Base-by-base conservation (phyloP, 2,797 vertebrate genomes). In the Rhinophrynus dorsalis region DNA sequence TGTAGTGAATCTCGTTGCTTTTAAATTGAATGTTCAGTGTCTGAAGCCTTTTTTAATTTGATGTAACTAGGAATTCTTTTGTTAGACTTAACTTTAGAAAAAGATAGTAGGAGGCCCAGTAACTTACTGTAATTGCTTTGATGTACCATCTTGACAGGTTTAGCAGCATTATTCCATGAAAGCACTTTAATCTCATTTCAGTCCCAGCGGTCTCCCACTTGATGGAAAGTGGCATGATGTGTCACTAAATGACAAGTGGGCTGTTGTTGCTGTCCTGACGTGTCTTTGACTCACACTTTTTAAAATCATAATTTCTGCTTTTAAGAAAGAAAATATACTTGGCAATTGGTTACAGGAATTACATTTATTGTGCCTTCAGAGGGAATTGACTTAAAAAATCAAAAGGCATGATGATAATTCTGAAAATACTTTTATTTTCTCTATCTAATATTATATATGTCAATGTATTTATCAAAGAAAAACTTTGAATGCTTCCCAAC, bases 141-240 rank as follows among this genome's bases (percentile, higher is more conserved):
- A 62, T 62, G 58, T 62, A 29, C 67, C 38, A 62, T 55, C 56
- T 47, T 70, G 67, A 55, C 67, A 70, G 58, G 37, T 55, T 69
- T 70, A 62, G 37, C 67, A 37, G 37, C 55, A 47, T 29, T 29
- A 47, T 70, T 70, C 50, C 40, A 27, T 62, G 62, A 54, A 33
- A 61, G 58, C 57, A 69, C 58, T 70, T 70, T 70, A 70, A 70
- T 70, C 67, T 63, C 48, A 70, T 63, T 70, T 70, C 30, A 56
- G 50, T 62, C 58, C 58, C 67, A 70, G 67, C 38, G 55, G 67
- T 62, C 37, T 62, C 32, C n/a, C 40, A 62, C 58, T 45, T 55
- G 23, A 62, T 54, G 47, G 29, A 69, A 62, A 69, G 27, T 35
- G 23, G 58, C 48, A 62, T 47, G 58, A 70, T 62, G 67, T 55